Base-by-base conservation (phyloP, 2,888 invertebrate species). In the Leptopterna dolabrata region DNA sequence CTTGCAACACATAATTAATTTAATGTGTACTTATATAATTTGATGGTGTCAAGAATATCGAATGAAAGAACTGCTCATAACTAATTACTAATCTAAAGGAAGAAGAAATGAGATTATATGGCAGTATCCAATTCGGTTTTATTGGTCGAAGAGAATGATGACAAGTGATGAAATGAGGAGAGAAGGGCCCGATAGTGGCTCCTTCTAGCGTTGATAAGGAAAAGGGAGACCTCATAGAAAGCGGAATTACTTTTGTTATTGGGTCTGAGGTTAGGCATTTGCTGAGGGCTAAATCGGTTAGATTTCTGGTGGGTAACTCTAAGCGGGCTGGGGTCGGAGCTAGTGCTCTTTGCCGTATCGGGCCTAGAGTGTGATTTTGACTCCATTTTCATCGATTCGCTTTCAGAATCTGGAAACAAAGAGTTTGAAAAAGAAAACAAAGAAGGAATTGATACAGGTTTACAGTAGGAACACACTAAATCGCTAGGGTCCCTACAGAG, bases 371-470 rank as follows among this genome's bases (percentile, higher is more conserved):
- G 70, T 45, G 63, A 71, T 36, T 47, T 81, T 13, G 81, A 82
- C 29, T 83, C 82, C 87, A 76, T 30, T 81, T 81, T 47, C 80
- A 81, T 82, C 82, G 81, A 27, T 71, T 87, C 87, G 82, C 36
- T 76, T 76, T 87, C 87, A 36, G 82, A 82, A 87, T 87, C 87
- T 87, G 87, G 14, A 87, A 87, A 73, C 70, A 86, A 19, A 85
- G 16, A 55, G 51, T 30, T 30, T 2, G 27, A 51, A 36, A 36
- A 36, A 43, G 29, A 30, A 16, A 81, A 27, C 30, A 51, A 27
- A n/a, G 85, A 29, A 85, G 63, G 63, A 63, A 27, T 4, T 63
- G 24, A 24, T 19, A 63, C 63, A 76, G 19, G 73, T 41, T 11
- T 19, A 63, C 63, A 76, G 19, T 30, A n/a, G 71, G 71, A 36